phyloP scores from a whole-genome alignment of 2,888 invertebrate species.

The Himalopsyche tibetana region DNA sequence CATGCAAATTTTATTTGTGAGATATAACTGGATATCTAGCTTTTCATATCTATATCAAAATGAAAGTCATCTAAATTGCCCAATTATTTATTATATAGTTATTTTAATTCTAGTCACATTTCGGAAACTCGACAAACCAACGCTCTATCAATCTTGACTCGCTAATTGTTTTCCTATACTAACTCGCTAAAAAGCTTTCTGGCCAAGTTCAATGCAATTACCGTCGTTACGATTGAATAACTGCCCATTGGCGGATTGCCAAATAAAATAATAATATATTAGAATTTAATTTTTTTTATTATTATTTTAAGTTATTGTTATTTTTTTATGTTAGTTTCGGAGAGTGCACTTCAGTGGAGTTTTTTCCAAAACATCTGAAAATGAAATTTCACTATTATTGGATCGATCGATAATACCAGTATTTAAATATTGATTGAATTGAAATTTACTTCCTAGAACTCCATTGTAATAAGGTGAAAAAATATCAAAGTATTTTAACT shows the following conservation, averaged over 20 bases:
- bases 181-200: background rate
- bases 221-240: conserved; percentile 6
- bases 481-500: too few species aligned
- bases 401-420: too few species aligned
- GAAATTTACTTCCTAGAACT: too few species aligned
- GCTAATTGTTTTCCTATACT: conserved; percentile 6
- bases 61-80: background rate
- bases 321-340: background rate
- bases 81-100: background rate
- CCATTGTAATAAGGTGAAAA: too few species aligned
- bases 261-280: background rate
- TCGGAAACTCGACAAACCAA: background rate
- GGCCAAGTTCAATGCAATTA: conserved; percentile 29
- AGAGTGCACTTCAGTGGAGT: background rate
- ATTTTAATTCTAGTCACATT: background rate
- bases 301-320: background rate
- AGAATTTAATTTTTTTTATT: background rate
- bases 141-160: background rate
- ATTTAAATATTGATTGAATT: too few species aligned
- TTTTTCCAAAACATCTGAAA: background rate
- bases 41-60: background rate
- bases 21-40: too few species aligned
- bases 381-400: background rate
- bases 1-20: too few species aligned
- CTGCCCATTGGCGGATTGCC: background rate